phyloP scores from a whole-genome alignment of 2,113 vertebrate genomes.

The Pontoporia blainvillei region DNA sequence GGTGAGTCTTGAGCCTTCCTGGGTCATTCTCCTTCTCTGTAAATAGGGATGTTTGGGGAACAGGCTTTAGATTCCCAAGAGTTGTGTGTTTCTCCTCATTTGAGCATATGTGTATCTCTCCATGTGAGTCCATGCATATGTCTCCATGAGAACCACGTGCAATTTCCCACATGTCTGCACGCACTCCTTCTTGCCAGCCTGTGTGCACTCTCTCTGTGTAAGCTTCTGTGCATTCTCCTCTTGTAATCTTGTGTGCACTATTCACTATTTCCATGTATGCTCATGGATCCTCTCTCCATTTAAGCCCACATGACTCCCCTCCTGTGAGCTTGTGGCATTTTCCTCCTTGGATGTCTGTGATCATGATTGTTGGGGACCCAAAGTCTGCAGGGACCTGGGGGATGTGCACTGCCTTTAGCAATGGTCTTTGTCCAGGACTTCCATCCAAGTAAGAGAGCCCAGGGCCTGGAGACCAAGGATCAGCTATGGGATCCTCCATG shows the following conservation, averaged over 20 bases:
- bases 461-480: background rate
- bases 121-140: accelerated
- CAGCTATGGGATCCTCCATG: accelerated
- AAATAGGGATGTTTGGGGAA: too few species aligned
- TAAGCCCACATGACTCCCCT: too few species aligned
- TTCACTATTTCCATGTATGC: background rate
- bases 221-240: background rate
- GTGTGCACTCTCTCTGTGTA: too few species aligned
- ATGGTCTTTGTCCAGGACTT: background rate
- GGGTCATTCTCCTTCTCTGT: background rate
- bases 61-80: background rate
- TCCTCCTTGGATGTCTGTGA: background rate
- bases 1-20: background rate
- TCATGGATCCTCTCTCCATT: background rate
- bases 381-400: background rate
- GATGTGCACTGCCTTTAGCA: background rate
- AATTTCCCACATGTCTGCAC: background rate
- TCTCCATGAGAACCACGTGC: background rate
- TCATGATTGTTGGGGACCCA: too few species aligned
- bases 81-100: background rate
- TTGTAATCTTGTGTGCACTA: accelerated
- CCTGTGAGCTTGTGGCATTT: background rate
- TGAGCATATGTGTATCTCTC: background rate
- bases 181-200: accelerated
- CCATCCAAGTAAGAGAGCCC: too few species aligned